Evolutionary conservation across 2,113 vertebrate species (phyloP).

Genomic region (Jaculus jaculus): DNA sequence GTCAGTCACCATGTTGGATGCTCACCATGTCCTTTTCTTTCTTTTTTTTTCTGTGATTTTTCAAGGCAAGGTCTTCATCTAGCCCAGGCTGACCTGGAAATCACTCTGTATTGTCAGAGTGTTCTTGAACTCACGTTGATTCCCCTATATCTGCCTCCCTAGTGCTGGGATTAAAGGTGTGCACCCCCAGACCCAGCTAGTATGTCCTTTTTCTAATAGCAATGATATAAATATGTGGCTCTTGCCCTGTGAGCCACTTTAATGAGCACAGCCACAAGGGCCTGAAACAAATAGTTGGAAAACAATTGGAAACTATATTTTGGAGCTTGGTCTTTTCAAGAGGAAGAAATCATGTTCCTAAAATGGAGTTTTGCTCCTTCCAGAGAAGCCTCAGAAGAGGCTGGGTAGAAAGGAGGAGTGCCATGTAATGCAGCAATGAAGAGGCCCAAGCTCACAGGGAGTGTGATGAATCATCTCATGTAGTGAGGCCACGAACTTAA

Average conservation of each 20-base stretch:
- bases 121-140: no score
- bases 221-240: background rate
- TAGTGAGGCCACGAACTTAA: background rate
- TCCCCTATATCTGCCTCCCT: no score
- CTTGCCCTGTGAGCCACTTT: background rate
- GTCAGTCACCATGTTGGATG: background rate
- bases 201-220: no score
- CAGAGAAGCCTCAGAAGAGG: background rate
- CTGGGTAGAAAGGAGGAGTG: background rate
- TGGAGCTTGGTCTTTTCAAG: background rate
- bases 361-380: background rate
- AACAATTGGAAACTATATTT: background rate
- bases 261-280: background rate
- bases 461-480: background rate
- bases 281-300: background rate
- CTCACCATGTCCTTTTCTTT: background rate
- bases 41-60: no score
- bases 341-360: background rate
- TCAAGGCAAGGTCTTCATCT: no score
- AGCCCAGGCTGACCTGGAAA: no score
- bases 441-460: background rate
- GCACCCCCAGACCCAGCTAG: no score
- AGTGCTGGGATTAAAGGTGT: no score
- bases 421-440: background rate
- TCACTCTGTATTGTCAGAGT: no score